A percentile compares a stretch with the other conserved stretches of the same genome.
These are phyloP conservation scores for Rhizomys pruinosus DNA, from an alignment of 2,113 vertebrate species.

Conservation along the genomic window DNA sequence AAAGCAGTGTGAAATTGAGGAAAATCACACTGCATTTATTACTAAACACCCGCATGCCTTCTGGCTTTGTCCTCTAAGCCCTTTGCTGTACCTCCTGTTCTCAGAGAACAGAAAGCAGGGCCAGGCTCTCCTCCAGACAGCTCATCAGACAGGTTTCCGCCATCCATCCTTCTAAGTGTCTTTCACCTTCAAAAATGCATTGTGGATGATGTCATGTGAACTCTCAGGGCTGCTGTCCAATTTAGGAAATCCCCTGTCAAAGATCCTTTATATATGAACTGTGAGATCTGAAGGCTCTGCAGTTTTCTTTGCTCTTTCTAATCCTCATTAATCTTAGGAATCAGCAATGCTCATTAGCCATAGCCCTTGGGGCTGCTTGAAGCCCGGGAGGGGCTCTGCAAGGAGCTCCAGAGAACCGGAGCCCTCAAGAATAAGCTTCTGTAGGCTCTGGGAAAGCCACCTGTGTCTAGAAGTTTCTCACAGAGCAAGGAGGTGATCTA, in stretches of 20 bases:
- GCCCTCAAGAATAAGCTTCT: background rate
- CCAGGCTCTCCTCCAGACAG: background rate
- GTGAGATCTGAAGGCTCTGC: background rate
- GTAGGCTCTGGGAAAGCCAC: background rate
- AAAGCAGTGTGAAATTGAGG: background rate
- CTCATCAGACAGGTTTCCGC: background rate
- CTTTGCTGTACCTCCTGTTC: background rate
- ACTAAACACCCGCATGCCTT: background rate
- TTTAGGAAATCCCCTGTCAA: background rate
- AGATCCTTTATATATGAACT: background rate
- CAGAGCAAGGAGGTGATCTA: background rate
- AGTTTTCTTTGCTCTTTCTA: background rate
- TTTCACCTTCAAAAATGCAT: background rate
- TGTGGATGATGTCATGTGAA: background rate
- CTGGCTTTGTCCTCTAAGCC: background rate
- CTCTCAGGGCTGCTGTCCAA: background rate
- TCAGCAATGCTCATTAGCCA: background rate
- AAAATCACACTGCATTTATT: background rate
- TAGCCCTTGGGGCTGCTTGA: background rate
- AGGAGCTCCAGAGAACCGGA: background rate
- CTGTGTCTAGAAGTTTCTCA: background rate
- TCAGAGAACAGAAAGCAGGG: background rate
- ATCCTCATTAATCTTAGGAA: constrained; percentile 49
- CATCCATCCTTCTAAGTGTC: background rate
- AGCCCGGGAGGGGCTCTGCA: no score